A percentile compares a stretch with the other conserved stretches of the same genome.
phyloP scores from a whole-genome alignment of 1,140 invertebrate genomes.

The Apis laboriosa region DNA sequence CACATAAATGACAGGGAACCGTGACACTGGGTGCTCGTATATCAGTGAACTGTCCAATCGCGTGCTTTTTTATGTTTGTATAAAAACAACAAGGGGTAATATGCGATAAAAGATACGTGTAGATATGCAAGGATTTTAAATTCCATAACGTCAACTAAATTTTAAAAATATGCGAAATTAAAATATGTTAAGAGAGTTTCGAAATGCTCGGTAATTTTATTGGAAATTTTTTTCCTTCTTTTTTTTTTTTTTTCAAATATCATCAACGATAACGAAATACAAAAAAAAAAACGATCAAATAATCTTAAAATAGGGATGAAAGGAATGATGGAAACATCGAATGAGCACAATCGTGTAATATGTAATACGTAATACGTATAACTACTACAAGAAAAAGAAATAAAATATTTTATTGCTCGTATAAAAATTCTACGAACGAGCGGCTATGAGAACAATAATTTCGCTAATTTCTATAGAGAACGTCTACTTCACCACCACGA shows the following conservation, averaged over 20 bases:
- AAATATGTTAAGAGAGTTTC: no score
- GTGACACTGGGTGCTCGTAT: slow-evolving; percentile 28
- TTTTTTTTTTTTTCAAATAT: no score
- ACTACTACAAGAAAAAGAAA: no score
- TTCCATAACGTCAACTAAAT: background rate
- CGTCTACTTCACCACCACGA: background rate
- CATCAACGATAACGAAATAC: no score
- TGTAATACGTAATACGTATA: no score
- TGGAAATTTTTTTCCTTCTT: background rate
- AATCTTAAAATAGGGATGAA: no score
- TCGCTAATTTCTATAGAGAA: background rate
- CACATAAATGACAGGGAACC: slow-evolving; percentile 7
- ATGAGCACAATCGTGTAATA: no score
- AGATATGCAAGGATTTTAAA: slow-evolving; percentile 4
- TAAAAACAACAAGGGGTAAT: slow-evolving; percentile 57
- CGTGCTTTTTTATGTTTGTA: slow-evolving; percentile 57
- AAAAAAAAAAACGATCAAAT: no score
- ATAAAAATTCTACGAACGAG: no score
- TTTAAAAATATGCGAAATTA: background rate
- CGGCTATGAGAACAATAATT: slow-evolving; percentile 4
- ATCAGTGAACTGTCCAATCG: slow-evolving; percentile 49
- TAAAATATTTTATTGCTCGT: no score
- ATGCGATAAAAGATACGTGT: slow-evolving; percentile 33
- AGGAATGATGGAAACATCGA: no score
- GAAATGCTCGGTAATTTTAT: background rate